Conservation (phyloP, 2,888 invertebrate species). For the Germaria angustata region DNA sequence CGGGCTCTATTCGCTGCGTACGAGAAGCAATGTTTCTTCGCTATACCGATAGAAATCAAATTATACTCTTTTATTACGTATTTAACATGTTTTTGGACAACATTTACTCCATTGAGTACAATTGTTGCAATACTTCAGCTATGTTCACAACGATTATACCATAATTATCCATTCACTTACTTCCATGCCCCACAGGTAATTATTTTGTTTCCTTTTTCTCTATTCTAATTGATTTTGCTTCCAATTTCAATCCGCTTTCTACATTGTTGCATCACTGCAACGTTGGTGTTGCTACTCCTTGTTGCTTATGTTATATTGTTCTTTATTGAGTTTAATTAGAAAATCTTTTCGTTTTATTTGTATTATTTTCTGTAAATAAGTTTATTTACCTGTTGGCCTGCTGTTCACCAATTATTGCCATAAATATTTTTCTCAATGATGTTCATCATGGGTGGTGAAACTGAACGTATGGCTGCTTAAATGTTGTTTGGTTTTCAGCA, state of each 20-base stretch:
- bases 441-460: conserved; percentile 53
- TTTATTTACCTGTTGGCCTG: conserved; percentile 53
- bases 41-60: no score
- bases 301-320: conserved; percentile 7
- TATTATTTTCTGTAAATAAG: neutral
- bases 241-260: neutral
- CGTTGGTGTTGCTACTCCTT: neutral
- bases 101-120: no score
- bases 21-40: no score
- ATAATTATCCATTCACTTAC: no score
- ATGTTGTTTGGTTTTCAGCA: neutral
- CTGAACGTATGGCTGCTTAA: conserved; percentile 27
- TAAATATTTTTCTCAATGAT: conserved; percentile 57
- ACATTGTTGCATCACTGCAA: neutral
- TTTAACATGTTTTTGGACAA: no score
- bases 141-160: no score
- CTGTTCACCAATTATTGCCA: conserved; percentile 53
- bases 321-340: conserved; percentile 49
- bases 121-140: no score
- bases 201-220: neutral
- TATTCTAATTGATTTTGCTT: neutral
- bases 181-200: neutral
- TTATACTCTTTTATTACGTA: no score
- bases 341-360: conserved; percentile 12
- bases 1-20: no score